Conservation (phyloP, 2,797 vertebrate species). For the Tamandua tetradactyla region DNA sequence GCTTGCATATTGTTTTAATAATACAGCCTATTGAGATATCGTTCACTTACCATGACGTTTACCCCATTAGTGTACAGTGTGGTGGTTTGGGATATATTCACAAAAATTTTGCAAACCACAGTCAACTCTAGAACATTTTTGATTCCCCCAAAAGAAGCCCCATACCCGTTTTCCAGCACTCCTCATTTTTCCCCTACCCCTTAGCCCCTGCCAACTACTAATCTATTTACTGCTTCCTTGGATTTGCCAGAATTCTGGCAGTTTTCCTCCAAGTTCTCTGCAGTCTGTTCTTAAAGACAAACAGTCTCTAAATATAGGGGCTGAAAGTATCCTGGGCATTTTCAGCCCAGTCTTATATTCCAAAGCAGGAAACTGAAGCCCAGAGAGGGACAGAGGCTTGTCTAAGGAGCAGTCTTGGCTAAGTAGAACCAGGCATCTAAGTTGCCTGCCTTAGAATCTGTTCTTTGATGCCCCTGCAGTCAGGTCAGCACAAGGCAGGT, state of each 20-base stretch:
- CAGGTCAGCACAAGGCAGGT: background rate
- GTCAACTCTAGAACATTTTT: background rate
- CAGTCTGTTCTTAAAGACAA: background rate
- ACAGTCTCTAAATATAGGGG: background rate
- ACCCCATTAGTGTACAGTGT: background rate
- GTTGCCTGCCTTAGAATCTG: background rate
- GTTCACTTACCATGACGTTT: background rate
- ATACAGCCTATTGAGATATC: background rate
- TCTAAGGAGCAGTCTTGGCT: background rate
- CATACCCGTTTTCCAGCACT: background rate
- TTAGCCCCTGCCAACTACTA: background rate
- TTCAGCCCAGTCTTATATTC: background rate
- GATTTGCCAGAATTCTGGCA: background rate
- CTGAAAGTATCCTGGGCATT: background rate
- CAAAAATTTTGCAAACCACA: too few species aligned
- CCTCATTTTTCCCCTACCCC: rapidly evolving
- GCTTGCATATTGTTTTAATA: background rate
- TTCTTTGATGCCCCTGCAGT: background rate
- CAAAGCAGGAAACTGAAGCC: background rate
- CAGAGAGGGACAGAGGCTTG: background rate
- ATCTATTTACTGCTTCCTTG: background rate
- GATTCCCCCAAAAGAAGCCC: background rate
- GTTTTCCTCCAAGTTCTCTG: background rate
- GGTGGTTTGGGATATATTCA: background rate
- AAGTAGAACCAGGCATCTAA: background rate